phyloP scores from a whole-genome alignment of 2,888 invertebrate species.

The Lumbricus terrestris region DNA sequence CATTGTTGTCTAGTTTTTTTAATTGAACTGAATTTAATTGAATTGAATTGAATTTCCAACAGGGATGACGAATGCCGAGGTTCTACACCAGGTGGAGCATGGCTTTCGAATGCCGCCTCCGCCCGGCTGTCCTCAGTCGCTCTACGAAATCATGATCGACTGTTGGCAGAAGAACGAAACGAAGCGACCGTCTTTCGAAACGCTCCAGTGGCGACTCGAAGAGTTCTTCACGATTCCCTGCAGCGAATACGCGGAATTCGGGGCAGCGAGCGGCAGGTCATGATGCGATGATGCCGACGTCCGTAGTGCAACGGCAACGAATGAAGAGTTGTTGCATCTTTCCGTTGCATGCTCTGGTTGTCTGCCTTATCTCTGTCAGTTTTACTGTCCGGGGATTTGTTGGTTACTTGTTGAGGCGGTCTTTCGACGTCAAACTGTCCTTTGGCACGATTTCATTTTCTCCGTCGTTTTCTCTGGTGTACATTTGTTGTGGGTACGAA shows the following conservation, averaged over 20 bases:
- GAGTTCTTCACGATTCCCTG: conserved; percentile 28
- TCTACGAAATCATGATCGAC: conserved; percentile 95
- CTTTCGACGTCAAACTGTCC: neutral
- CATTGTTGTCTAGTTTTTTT: too few species aligned
- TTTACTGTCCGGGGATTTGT: neutral
- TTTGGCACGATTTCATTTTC: neutral
- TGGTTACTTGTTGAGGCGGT: neutral
- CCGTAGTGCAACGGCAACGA: neutral
- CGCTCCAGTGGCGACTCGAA: conserved; percentile 26
- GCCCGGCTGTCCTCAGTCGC: conserved; percentile 83
- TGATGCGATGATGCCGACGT: neutral
- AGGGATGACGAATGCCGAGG: conserved; percentile 99
- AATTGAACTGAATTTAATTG: too few species aligned
- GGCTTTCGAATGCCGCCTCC: conserved; percentile 99
- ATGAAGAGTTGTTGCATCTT: neutral
- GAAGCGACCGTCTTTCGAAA: conserved; percentile 25
- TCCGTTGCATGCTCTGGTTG: neutral
- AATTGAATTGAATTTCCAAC: conserved; percentile 12
- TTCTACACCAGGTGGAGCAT: conserved; percentile 96
- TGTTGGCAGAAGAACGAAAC: conserved; percentile 28
- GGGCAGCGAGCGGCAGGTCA: neutral
- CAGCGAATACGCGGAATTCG: conserved; percentile 19
- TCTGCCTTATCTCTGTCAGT: neutral
- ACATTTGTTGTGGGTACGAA: neutral
- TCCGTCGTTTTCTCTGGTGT: neutral